A percentile compares a stretch with the other conserved stretches of the same genome.
Conservation (phyloP, 2,888 invertebrate species). For the Lydus trimaculatus region DNA sequence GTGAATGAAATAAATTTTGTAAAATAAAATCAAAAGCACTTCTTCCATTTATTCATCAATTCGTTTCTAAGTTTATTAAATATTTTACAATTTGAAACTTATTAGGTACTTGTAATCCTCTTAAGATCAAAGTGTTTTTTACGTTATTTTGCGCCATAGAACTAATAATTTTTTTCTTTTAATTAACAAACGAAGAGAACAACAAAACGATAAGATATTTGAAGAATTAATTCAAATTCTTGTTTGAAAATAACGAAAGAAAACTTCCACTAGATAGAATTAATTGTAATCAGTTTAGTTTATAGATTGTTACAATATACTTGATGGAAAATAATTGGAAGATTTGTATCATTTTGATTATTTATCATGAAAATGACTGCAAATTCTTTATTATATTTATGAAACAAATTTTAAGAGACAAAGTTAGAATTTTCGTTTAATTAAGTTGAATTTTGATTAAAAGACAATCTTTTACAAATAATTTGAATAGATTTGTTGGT, state of each 20-base stretch:
- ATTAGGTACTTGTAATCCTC: neutral
- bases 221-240: too few relatives aligned
- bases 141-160: neutral
- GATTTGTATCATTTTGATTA: neutral
- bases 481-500: conserved; percentile 31
- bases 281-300: too few relatives aligned
- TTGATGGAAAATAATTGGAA: neutral
- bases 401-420: conserved; percentile 10
- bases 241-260: neutral
- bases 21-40: neutral
- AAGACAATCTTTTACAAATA: conserved; percentile 29
- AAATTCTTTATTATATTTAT: neutral
- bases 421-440: conserved; percentile 31
- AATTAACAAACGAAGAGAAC: too few relatives aligned
- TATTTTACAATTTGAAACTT: neutral
- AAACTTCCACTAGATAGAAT: too few relatives aligned
- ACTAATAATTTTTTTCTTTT: neutral
- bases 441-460: conserved; percentile 30
- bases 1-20: neutral
- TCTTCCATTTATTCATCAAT: neutral
- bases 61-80: neutral
- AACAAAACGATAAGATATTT: too few relatives aligned
- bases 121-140: neutral
- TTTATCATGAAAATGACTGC: neutral
- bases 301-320: too few relatives aligned